These are phyloP conservation scores for Leptosomus discolor DNA, from an alignment of 2,113 vertebrate genomes.

Conservation along the genomic window DNA sequence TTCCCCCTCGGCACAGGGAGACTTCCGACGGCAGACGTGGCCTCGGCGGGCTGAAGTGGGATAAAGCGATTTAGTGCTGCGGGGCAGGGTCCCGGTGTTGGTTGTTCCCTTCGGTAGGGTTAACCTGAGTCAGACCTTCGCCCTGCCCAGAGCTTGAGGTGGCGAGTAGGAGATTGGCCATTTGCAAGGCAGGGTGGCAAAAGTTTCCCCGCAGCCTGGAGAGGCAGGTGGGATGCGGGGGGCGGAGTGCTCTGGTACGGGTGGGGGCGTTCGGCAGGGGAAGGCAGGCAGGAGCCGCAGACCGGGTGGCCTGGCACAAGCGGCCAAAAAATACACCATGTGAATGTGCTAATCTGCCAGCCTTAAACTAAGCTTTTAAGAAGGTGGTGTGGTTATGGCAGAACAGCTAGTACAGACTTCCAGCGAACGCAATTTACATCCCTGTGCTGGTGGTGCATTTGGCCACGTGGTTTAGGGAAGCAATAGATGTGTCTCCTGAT, in stretches of 20 bases:
- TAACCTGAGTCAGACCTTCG: background rate
- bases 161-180: fast-evolving
- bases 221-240: background rate
- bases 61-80: fast-evolving
- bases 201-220: background rate
- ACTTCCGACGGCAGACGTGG: background rate
- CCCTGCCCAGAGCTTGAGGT: background rate
- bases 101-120: background rate
- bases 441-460: background rate
- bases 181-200: background rate
- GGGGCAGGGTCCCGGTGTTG: fast-evolving
- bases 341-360: fast-evolving
- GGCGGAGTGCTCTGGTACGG: too few relatives aligned
- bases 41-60: background rate
- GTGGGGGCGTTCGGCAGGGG: too few relatives aligned
- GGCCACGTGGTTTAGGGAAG: background rate
- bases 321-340: background rate
- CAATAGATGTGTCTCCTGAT: background rate
- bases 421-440: fast-evolving
- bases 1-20: background rate
- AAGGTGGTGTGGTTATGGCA: background rate
- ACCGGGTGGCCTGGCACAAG: background rate
- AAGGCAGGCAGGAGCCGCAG: background rate
- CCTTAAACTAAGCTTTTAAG: background rate
- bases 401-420: background rate